These are phyloP conservation scores for Leptobrachium leishanense DNA, from an alignment of 2,113 vertebrate species.

Conservation along the genomic window DNA sequence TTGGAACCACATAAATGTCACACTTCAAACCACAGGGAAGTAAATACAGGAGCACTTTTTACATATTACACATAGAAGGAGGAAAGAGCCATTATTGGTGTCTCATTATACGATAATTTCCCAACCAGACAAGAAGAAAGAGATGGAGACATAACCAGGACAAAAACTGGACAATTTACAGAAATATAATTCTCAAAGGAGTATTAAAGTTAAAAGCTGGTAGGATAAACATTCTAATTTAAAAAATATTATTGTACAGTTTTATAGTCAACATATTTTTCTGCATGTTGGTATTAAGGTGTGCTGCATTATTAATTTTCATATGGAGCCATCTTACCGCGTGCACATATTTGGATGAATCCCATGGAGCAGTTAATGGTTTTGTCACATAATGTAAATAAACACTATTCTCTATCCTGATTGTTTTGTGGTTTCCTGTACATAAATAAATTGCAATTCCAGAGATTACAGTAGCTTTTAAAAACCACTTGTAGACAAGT, in stretches of 20 bases:
- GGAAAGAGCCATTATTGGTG: too few species aligned
- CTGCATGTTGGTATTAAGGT: neutral
- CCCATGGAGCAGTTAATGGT: neutral
- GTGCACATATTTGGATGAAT: neutral
- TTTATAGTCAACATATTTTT: neutral
- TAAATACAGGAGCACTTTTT: neutral
- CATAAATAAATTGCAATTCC: conserved; percentile 21
- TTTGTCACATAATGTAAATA: neutral
- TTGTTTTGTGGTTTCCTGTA: conserved; percentile 10
- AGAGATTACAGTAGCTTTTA: neutral
- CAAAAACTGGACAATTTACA: too few species aligned
- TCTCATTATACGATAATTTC: too few species aligned
- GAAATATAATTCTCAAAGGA: neutral
- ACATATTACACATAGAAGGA: too few species aligned
- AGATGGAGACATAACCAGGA: too few species aligned
- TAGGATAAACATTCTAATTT: neutral
- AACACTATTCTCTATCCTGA: neutral
- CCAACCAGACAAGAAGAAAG: too few species aligned
- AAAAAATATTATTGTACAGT: neutral
- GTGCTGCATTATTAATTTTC: neutral
- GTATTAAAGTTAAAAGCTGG: neutral
- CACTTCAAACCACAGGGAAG: neutral
- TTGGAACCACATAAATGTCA: too few species aligned
- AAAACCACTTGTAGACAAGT: conserved; percentile 8
- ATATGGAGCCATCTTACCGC: neutral